A percentile compares a stretch with the other conserved stretches of the same genome.
phyloP scores from a whole-genome alignment of 2,797 vertebrate genomes.

The Rhinella marina region DNA sequence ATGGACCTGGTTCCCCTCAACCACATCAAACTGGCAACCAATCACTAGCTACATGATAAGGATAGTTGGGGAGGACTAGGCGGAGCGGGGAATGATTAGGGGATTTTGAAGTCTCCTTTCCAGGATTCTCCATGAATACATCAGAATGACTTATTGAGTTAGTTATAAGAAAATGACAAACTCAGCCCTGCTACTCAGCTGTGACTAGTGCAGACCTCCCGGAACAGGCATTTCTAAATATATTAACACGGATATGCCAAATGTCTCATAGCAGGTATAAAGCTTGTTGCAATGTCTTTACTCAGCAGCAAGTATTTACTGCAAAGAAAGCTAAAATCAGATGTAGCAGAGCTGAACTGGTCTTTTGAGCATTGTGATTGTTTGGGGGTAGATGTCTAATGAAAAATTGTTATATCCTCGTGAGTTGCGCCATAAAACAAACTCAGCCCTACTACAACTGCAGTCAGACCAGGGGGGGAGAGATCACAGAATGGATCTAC shows the following conservation, averaged over 20 bases:
- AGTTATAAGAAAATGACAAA: neutral
- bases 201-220: neutral
- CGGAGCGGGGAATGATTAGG: too few species aligned
- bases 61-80: too few species aligned
- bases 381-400: too few species aligned
- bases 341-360: conserved; percentile 6
- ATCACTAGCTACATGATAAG: too few species aligned
- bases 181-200: neutral
- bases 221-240: conserved; percentile 10
- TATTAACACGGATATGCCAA: conserved; percentile 5
- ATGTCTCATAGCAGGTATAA: conserved; percentile 37
- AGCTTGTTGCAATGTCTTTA: neutral
- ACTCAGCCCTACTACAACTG: neutral
- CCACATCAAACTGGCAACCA: too few species aligned
- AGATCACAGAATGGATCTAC: neutral
- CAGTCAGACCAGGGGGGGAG: too few species aligned
- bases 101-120: neutral
- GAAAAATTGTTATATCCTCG: too few species aligned
- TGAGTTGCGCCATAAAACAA: too few species aligned
- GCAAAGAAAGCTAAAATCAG: neutral
- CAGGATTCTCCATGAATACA: neutral
- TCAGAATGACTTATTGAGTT: neutral
- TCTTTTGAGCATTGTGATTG: neutral
- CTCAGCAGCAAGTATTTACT: neutral
- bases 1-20: too few species aligned